Percentiles rank a stretch among this genome's conserved stretches.
Evolutionary conservation across 2,888 invertebrate species (phyloP).

Genomic region (Lasioglossum pauxillum): DNA sequence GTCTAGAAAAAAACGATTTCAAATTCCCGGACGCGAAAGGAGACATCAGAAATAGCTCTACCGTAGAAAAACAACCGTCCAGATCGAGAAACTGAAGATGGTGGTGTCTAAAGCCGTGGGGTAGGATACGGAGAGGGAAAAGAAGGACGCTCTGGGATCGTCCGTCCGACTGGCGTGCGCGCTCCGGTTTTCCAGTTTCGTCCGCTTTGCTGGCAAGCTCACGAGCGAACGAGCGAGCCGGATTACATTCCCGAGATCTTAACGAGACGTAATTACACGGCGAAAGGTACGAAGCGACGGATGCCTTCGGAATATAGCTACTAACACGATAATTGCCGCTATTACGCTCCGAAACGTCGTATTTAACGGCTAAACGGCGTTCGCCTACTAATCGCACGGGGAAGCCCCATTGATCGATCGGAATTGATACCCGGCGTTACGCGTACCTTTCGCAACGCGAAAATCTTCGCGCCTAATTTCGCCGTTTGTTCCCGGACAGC

Average conservation of each 20-base stretch:
- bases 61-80: not conserved
- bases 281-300: conserved; percentile 77
- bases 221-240: conserved; percentile 48
- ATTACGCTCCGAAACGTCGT: conserved; percentile 82
- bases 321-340: conserved; percentile 84
- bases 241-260: conserved; percentile 77
- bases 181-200: conserved; percentile 75
- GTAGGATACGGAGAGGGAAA: not conserved
- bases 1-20: not conserved
- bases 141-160: conserved; percentile 50
- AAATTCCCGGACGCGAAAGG: not conserved
- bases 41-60: not conserved
- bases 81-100: not conserved
- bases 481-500: not conserved
- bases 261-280: conserved; percentile 81
- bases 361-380: conserved; percentile 82
- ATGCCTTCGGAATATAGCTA: conserved; percentile 79
- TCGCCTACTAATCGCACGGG: conserved; percentile 79
- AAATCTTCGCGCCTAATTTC: conserved; percentile 12
- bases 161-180: conserved; percentile 55
- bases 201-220: conserved; percentile 45
- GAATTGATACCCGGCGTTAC: conserved; percentile 57
- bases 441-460: conserved; percentile 22
- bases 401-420: conserved; percentile 67
- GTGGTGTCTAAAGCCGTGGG: not conserved